Percentiles rank a stretch among this genome's conserved stretches.
phyloP scores from a whole-genome alignment of 2,113 vertebrate species.

The Petromus typicus region DNA sequence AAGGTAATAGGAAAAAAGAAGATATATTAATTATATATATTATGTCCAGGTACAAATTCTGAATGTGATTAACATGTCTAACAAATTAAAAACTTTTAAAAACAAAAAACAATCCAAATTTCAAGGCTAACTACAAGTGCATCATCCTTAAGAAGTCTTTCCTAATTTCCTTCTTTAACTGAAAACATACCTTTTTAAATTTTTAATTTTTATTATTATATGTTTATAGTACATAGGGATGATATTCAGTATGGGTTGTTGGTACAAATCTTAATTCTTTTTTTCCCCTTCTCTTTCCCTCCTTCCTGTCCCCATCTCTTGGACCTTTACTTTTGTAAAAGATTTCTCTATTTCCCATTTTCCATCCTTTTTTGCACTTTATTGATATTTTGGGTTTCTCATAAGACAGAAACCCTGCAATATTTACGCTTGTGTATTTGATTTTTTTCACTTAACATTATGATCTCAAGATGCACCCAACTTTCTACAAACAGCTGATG shows the following conservation, averaged over 20 bases:
- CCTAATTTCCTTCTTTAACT: background rate
- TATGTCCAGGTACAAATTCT: background rate
- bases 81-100: background rate
- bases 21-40: background rate
- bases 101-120: background rate
- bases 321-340: too few species aligned
- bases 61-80: background rate
- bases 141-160: background rate
- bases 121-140: background rate
- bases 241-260: background rate
- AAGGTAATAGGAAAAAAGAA: background rate
- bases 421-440: background rate
- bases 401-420: background rate
- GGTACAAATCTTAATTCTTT: background rate
- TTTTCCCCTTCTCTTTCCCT: background rate
- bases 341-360: background rate
- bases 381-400: background rate
- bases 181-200: background rate
- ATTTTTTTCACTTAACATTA: background rate
- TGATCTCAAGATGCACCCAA: background rate
- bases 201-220: background rate
- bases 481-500: background rate
- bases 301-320: too few species aligned
- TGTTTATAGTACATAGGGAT: background rate
- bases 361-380: background rate